Evolutionary conservation across 1,140 invertebrate genomes (phyloP).

Genomic region (Magallana gigas): DNA sequence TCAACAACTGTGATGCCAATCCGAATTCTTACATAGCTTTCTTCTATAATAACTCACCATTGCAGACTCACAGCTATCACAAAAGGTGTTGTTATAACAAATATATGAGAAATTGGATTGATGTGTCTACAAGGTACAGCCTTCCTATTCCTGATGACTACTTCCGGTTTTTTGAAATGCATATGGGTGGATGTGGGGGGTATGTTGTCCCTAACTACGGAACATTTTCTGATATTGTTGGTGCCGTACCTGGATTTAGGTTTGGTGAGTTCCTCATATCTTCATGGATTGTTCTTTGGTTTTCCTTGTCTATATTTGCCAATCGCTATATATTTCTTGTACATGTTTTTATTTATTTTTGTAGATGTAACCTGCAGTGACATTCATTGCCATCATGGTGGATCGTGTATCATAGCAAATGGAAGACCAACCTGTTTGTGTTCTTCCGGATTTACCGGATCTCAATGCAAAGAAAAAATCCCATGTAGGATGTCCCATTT

Average conservation of each 20-base stretch:
- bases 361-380: not conserved
- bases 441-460: not conserved
- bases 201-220: constrained; percentile 2
- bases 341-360: not conserved
- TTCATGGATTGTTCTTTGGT: not conserved
- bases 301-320: not conserved
- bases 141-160: constrained; percentile 29
- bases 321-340: too few relatives aligned
- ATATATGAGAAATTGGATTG: constrained; percentile 43
- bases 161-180: constrained; percentile 55
- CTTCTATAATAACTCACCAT: constrained; percentile 47
- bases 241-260: constrained; percentile 38
- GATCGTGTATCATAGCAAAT: not conserved
- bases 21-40: constrained; percentile 52
- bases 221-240: not conserved
- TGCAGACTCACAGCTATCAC: not conserved
- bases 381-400: not conserved
- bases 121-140: not conserved
- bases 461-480: not conserved
- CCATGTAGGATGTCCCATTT: not conserved
- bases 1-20: constrained; percentile 52
- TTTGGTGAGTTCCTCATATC: constrained; percentile 41
- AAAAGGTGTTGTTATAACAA: constrained; percentile 35
- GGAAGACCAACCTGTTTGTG: not conserved
- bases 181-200: constrained; percentile 52